A percentile compares a stretch with the other conserved stretches of the same genome.
Conservation (phyloP, 2,113 vertebrate genomes). For the Rhabdomys dilectus region DNA sequence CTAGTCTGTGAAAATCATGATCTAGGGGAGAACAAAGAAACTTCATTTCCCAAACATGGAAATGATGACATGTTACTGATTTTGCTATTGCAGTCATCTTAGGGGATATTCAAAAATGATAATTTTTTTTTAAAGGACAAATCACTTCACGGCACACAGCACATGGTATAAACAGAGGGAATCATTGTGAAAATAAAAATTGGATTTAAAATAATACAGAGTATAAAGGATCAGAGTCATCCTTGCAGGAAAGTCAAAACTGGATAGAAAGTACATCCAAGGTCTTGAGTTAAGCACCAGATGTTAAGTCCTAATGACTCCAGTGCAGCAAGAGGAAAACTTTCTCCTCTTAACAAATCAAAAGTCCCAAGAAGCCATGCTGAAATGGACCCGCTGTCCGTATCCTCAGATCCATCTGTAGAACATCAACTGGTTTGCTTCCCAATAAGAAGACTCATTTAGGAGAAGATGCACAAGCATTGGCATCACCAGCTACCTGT, state of each 20-base stretch:
- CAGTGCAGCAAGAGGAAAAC: not conserved
- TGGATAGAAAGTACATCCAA: not conserved
- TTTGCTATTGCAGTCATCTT: conserved; percentile 1
- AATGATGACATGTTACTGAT: not conserved
- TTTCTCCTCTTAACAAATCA: not conserved
- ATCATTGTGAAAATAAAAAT: not conserved
- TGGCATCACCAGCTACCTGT: not conserved
- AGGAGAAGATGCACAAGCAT: not conserved
- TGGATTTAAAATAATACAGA: not conserved
- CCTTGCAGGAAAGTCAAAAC: not conserved
- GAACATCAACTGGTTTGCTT: conserved; percentile 35
- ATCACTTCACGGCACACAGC: not conserved
- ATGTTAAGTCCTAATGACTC: not conserved
- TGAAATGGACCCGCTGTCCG: not conserved
- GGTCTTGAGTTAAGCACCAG: not conserved
- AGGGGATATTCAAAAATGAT: not conserved
- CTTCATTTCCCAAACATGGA: not conserved
- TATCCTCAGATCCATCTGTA: not conserved
- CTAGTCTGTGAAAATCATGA: not conserved
- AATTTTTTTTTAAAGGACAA: not conserved
- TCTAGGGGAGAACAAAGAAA: not conserved
- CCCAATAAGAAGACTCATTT: not conserved
- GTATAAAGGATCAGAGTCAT: not conserved
- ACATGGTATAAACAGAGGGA: not conserved
- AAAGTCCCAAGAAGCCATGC: not conserved